Conservation (phyloP, 2,113 vertebrate species). For the Sclerurus mexicanus region DNA sequence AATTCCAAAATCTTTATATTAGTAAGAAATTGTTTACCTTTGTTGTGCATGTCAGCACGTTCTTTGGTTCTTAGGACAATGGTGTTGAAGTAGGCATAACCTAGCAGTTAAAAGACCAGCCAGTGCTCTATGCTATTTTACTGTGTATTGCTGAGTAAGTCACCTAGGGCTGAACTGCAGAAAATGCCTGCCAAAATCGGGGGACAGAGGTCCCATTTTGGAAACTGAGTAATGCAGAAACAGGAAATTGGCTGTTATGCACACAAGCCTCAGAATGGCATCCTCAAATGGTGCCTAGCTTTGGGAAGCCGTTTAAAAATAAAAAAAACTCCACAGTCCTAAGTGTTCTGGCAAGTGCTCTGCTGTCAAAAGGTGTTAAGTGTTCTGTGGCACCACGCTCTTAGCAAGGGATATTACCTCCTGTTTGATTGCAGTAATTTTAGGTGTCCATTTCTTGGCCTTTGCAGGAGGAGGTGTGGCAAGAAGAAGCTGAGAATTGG, state of each 20-base stretch:
- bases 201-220: not conserved
- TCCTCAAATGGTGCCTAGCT: not conserved
- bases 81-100: not conserved
- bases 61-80: not conserved
- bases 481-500: not conserved
- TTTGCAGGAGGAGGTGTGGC: not conserved
- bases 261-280: not conserved
- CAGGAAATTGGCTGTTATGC: not conserved
- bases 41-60: not conserved
- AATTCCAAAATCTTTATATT: not conserved
- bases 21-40: not conserved
- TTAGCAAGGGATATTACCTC: not conserved
- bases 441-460: not conserved
- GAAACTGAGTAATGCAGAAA: not conserved
- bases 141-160: not conserved
- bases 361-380: not conserved
- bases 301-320: not conserved
- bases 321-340: rapidly evolving
- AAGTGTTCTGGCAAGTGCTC: not conserved
- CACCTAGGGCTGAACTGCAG: not conserved
- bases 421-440: not conserved
- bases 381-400: not conserved
- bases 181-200: not conserved
- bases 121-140: not conserved
- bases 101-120: not conserved